These are phyloP conservation scores for Diabrotica balteata DNA, from an alignment of 2,888 invertebrate species.

Conservation along the genomic window DNA sequence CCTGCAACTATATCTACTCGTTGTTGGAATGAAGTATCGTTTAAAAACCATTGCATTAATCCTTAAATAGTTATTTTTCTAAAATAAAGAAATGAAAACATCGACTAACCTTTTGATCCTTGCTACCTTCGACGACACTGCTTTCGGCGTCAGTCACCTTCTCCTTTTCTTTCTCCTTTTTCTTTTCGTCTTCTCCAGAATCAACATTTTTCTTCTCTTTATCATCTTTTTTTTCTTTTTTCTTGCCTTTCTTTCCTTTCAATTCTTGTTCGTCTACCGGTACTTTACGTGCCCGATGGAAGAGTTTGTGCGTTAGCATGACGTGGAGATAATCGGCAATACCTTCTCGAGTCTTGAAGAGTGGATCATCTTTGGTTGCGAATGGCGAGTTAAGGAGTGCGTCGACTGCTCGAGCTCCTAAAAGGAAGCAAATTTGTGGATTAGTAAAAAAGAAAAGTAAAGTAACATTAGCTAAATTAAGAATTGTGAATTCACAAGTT, in stretches of 20 bases:
- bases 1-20: too few relatives aligned
- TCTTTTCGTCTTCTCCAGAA: conserved; percentile 62
- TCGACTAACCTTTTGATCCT: conserved; percentile 52
- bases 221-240: conserved; percentile 62
- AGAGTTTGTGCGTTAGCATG: conserved; percentile 92
- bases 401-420: conserved; percentile 88
- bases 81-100: background rate
- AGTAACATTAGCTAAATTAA: too few relatives aligned
- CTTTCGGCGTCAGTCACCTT: conserved; percentile 63
- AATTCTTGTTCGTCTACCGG: conserved; percentile 76
- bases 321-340: conserved; percentile 81
- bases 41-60: background rate
- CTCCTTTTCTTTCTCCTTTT: conserved; percentile 60
- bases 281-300: conserved; percentile 92
- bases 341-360: conserved; percentile 83
- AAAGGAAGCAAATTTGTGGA: too few relatives aligned
- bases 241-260: conserved; percentile 62
- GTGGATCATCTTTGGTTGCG: conserved; percentile 75
- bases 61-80: background rate
- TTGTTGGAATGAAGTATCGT: too few relatives aligned
- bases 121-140: conserved; percentile 64
- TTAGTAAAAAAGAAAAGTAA: too few relatives aligned
- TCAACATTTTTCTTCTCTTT: conserved; percentile 63
- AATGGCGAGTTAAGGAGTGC: conserved; percentile 91
- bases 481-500: too few relatives aligned